These are phyloP conservation scores for Rutilus rutilus DNA, from an alignment of 2,113 vertebrate genomes.

Conservation along the genomic window DNA sequence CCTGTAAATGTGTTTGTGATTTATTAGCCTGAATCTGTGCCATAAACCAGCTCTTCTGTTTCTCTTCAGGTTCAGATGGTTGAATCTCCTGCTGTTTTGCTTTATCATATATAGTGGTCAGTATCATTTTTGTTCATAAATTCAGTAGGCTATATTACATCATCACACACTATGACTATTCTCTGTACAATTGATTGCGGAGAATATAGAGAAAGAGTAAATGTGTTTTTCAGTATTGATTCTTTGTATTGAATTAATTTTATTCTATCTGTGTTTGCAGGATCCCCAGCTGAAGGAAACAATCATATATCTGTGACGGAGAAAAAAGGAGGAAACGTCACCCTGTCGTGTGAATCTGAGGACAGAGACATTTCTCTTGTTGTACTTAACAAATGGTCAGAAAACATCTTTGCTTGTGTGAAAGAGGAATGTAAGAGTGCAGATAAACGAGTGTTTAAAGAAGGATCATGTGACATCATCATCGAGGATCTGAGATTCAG, in stretches of 20 bases:
- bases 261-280: neutral
- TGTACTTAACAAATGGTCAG: neutral
- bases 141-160: no score
- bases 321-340: neutral
- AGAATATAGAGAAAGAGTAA: no score
- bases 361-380: neutral
- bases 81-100: no score
- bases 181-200: no score
- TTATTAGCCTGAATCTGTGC: no score
- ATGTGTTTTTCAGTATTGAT: no score
- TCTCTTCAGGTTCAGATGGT: no score
- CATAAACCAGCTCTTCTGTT: neutral
- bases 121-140: no score
- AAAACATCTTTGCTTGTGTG: neutral
- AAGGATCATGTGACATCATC: neutral
- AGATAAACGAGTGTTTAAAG: neutral
- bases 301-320: neutral
- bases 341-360: neutral
- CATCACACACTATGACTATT: no score
- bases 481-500: neutral
- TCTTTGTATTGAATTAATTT: no score
- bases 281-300: neutral
- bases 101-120: no score
- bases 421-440: neutral
- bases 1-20: no score